Base-by-base conservation (phyloP, 2,113 vertebrate species). In the Rallus limicola region DNA sequence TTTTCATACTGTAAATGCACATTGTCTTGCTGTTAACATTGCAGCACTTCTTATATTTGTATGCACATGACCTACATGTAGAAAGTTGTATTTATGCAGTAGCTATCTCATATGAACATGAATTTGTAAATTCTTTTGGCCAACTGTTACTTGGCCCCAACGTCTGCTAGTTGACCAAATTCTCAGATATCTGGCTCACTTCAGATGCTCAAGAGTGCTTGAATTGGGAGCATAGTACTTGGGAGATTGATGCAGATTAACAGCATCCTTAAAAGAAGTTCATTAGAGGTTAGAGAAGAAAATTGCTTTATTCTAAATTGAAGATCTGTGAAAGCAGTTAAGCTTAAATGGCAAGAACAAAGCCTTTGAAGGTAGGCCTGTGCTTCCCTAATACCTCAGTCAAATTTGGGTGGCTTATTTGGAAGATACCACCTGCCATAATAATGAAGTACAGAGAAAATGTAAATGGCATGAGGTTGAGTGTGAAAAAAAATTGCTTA, bases 31-130 rank as follows among this genome's bases (percentile, higher is more conserved):
- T 71, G 24, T 48, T 36, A 48, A 26, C 24, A 5, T 26, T 40
- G 36, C 15, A 63, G 8, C 11, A 2, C 23, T 58, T 60, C 33
- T 75, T 72, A 4, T 11, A 7, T 11, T 83, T 14, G 1, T 23
- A 5, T 28, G 13, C 68, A 29, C 0, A 0, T 42, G 21, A 34
- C 10, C 9, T 33, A 13, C 3, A 2, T 46, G 23, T 55, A 59
- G 59, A 63, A 63, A 36, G 20, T 3, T 20, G 34, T 31, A 74
- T 78, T 71, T 78, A 17, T 90, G 31, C 5, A 28, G 42, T n/a
- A 83, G 16, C 16, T 79, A 0, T 78, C 21, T 59, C 11, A 4
- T 11, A 26, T 28, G 33, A 38, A 60, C 2, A 1, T 10, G 33
- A 75, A 25, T 14, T 36, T 77, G 10, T 80, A 53, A 74, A 38